Evolutionary conservation across 2,888 invertebrate genomes (phyloP), one percentile per base, ranked within the genome.

Genomic region (Monoplex corrugatus): DNA sequence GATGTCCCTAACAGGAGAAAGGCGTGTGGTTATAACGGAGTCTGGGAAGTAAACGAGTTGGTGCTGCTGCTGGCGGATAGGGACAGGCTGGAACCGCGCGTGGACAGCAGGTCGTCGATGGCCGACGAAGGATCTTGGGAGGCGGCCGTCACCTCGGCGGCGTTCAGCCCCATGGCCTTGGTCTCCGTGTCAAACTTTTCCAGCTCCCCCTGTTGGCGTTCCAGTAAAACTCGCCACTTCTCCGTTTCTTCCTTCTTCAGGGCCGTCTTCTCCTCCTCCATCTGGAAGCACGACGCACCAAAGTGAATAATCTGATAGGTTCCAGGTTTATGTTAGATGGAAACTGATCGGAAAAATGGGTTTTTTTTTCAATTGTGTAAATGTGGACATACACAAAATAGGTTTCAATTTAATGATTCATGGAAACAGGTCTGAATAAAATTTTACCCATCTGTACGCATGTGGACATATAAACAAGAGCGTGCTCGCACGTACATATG

Each of bases 151-250:
- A 99, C 98, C 94, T 98, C 98, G 97, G 98, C 97, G 92, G 98
- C 98, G 97, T 96, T 98, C 97, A 99, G 98, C 95, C 99, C 99
- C 96, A 98, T 97, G 93, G 98, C 97, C 91, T 98, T 97, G 95
- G 98, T 99, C 97, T 99, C 99, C 95, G 98, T 98, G 97, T 99
- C 99, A 97, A 99, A 99, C 95, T 98, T 98, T 95, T 98, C 98
- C 94, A 99, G 97, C 95, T 99, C 98, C 91, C 98, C 97, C 96
- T 98, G 98, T 96, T 99, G 99, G 92, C 98, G 97, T 95, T 98
- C 98, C 96, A 98, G 98, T 95, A 99, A 97, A 95, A 98, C 97
- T 93, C 98, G 97, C 96, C 98, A 98, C 94, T 98, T 97, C 96
- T 99, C 98, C 68, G 98, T 98, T 89, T 98, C 97, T 96, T 99